Evolutionary conservation across 1,140 invertebrate genomes (phyloP), one percentile per base, ranked within the genome.

Genomic region (Parasteatoda tepidariorum): DNA sequence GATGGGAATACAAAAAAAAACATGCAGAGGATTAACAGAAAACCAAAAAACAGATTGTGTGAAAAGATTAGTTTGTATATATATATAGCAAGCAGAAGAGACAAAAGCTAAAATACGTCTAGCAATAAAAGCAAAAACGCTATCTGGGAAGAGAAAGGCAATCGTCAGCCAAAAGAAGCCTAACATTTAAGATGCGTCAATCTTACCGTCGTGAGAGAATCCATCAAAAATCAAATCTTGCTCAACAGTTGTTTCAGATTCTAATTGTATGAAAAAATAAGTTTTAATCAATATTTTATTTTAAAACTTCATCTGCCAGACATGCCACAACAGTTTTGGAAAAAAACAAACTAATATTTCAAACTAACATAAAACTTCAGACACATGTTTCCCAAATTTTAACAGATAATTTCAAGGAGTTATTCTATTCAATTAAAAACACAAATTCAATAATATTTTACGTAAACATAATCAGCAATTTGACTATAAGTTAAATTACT

Each of bases 251-350:
- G 66, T 82, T 82, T 82, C 78, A 70, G 78, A 82, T 48, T 82
- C 78, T 82, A 64, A 67, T 82, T 82, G 78, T 67, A 82, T 82
- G 78, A 82, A 82, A 82, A 82, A 71, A 78, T 64, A 18, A 48
- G 38, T 48, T 48, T n/a, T 13, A 48, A 48, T 48, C 9, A 48
- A 22, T 22, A 59, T 54, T 38, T 33, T 67, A 82, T 82, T 70
- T 59, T 54, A 54, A 68, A 41, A 68, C 41, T 4, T 22, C 7
- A n/a, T 22, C 57, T 9, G 7, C 9, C 57, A 61, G 15, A 18
- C 24, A 61, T 61, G 41, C 41, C 18, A 13, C 18, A 13, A 48
- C 11, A n/a, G n/a, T n/a, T n/a, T n/a, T n/a, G 18, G 7, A 18
- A 7, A 9, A 9, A 48, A 48, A 48, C 41, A 9, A 9, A 9